phyloP scores from a whole-genome alignment of 2,113 vertebrate genomes.

The Psephotus haematonotus region DNA sequence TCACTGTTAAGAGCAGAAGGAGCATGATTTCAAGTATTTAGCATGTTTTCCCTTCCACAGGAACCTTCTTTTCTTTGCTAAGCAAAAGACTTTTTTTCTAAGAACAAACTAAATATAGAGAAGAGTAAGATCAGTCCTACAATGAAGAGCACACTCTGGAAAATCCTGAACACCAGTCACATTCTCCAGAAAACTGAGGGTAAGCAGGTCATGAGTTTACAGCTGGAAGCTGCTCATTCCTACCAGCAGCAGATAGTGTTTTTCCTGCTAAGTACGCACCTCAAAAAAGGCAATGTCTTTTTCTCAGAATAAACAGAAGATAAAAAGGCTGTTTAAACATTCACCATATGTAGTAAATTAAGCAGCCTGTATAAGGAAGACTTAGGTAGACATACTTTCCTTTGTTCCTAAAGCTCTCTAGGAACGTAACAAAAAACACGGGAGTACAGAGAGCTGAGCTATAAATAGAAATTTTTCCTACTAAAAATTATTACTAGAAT shows the following conservation, averaged over 20 bases:
- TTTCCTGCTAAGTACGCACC: background rate
- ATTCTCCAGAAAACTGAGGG: background rate
- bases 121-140: background rate
- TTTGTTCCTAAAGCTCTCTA: slow-evolving; percentile 16
- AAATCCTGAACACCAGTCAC: background rate
- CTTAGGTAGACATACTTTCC: background rate
- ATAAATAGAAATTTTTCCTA: slow-evolving; percentile 28
- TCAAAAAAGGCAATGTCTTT: background rate
- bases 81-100: background rate
- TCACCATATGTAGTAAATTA: background rate
- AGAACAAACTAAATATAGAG: background rate
- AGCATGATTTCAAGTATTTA: background rate
- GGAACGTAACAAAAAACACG: background rate
- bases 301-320: background rate
- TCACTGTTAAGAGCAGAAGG: background rate
- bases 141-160: background rate
- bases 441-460: background rate
- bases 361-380: background rate
- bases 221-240: background rate
- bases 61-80: background rate
- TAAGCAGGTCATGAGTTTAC: background rate
- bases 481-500: slow-evolving; percentile 23
- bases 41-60: background rate
- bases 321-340: background rate
- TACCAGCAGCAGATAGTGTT: background rate